These are phyloP conservation scores for Cybosia mesomella DNA, from an alignment of 2,888 invertebrate genomes.

Conservation along the genomic window DNA sequence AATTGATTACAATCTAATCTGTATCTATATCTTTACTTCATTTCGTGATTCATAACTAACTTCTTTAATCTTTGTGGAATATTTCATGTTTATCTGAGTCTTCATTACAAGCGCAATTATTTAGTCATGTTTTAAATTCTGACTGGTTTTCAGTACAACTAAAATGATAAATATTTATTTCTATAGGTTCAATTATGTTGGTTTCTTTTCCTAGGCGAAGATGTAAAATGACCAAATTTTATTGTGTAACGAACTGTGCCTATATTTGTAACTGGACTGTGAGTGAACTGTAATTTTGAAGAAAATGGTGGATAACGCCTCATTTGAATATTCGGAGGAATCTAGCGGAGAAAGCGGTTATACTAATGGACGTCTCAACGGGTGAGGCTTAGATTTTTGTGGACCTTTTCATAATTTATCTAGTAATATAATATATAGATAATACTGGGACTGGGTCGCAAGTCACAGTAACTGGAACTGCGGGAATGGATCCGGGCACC, in stretches of 20 bases:
- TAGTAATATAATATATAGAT: no score
- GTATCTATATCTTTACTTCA: not conserved
- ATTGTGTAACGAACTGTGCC: constrained; percentile 41
- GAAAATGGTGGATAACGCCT: constrained; percentile 82
- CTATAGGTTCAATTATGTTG: not conserved
- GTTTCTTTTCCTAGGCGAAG: not conserved
- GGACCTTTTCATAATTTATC: not conserved
- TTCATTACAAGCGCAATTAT: not conserved
- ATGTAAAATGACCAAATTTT: constrained; percentile 23
- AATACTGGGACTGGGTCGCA: not conserved
- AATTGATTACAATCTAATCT: constrained; percentile 3
- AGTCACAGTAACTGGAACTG: not conserved
- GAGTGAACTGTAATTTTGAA: constrained; percentile 44
- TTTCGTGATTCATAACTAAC: not conserved
- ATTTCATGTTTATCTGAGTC: not conserved
- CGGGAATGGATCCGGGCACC: no score
- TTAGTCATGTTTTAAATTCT: not conserved
- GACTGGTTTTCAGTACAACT: not conserved
- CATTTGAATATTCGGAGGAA: constrained; percentile 80
- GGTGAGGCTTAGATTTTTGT: constrained; percentile 62
- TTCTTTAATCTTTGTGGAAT: not conserved
- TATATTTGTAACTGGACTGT: constrained; percentile 29
- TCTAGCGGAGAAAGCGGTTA: constrained; percentile 71
- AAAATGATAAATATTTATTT: not conserved
- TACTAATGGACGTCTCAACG: constrained; percentile 49